These are phyloP conservation scores for Phyllotreta cruciferae DNA, from an alignment of 2,888 invertebrate species.

Conservation along the genomic window DNA sequence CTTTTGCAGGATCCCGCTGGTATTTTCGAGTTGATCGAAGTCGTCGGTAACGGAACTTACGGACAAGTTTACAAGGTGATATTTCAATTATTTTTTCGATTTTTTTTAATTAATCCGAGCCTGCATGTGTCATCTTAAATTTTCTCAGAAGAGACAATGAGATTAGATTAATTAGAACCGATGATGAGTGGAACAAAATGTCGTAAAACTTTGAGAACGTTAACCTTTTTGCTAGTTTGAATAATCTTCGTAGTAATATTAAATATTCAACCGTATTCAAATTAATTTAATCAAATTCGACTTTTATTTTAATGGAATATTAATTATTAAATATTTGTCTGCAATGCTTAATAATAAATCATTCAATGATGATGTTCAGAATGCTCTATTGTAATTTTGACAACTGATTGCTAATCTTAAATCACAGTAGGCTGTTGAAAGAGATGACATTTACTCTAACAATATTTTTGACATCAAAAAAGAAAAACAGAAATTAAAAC, in stretches of 20 bases:
- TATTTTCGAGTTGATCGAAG: constrained; percentile 99
- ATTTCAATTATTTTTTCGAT: constrained; percentile 27
- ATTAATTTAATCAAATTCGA: too few relatives aligned
- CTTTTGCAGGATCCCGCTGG: constrained; percentile 96
- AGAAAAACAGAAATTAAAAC: too few relatives aligned
- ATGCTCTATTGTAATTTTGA: too few relatives aligned
- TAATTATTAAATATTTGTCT: too few relatives aligned
- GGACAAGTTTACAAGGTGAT: constrained; percentile 99
- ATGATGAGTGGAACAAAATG: constrained; percentile 26
- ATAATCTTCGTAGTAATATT: neutral
- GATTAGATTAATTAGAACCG: constrained; percentile 33
- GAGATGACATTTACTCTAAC: too few relatives aligned
- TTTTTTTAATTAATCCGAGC: constrained; percentile 26
- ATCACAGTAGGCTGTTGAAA: too few relatives aligned
- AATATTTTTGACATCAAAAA: too few relatives aligned
- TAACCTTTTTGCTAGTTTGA: constrained; percentile 17
- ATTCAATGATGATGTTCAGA: too few relatives aligned
- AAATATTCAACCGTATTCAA: too few relatives aligned
- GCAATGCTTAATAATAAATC: too few relatives aligned
- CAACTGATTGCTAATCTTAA: too few relatives aligned
- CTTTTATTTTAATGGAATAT: too few relatives aligned
- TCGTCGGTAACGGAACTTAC: constrained; percentile 99
- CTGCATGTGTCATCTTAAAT: constrained; percentile 43
- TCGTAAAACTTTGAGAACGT: constrained; percentile 27
- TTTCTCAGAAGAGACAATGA: constrained; percentile 41